Base-by-base conservation (phyloP, 2,888 invertebrate species). In the Philopedon plagiatum region DNA sequence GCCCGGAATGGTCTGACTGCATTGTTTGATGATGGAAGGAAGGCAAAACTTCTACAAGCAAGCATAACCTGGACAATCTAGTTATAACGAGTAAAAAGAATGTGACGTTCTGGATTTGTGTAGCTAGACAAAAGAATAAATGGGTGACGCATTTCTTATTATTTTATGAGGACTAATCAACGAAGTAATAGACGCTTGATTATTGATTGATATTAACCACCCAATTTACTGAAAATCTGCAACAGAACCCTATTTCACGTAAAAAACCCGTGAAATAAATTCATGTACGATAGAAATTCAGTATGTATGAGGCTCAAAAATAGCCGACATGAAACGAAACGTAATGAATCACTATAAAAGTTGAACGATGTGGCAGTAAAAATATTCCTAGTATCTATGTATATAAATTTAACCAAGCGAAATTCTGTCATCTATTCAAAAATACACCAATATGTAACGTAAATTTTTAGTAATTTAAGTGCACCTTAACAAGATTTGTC, bases 331-430 rank as follows among this genome's bases (percentile, higher is more conserved):
- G 26, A 64, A 64, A 19, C n/a, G 46, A 66, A 65, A 29, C 46
- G 11, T 46, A 46, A 68, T 68, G 68, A 68, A 68, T 68, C 68
- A 68, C 51, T 61, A 61, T 67, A 41, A 68, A 68, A 54, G 51
- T 4, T 32, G 54, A 34, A 58, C 37, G 37, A 61, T 68, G 68
- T 68, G 61, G 68, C 61, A 21, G 49, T 41, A 41, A 41, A 68
- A 68, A 61, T 61, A 51, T 68, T 61, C n/a, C n/a, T n/a, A n/a
- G n/a, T 39, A 41, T 54, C 29, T 13, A 2, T 13, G 41, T 34
- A 41, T 54, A 51, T 34, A 46, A 57, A 44, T 60, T 49, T 34
- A 26, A 2, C 29, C 54, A 19, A 11, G 67, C 60, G 23, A 60
- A 67, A 68, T 61, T 61, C 61, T 54, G 68, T 68, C 68, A 68